Evolutionary conservation across 2,797 vertebrate genomes (phyloP).

Genomic region (Luscinia luscinia): DNA sequence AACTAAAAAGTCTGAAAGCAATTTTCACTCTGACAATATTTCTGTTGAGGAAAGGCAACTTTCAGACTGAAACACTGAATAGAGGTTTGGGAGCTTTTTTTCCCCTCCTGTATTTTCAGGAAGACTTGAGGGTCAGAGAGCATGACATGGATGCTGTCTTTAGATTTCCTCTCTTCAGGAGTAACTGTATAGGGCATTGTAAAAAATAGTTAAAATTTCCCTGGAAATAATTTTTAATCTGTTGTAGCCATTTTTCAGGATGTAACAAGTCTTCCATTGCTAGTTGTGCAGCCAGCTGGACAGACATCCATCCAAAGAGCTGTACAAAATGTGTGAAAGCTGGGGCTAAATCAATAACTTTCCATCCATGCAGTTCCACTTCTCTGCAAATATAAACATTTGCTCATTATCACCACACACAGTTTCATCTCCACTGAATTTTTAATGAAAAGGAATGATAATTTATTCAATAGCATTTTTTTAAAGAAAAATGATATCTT

Average conservation of each 20-base stretch:
- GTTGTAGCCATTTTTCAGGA: neutral
- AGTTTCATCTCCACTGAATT: slow-evolving; percentile 78
- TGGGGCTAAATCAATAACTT: slow-evolving; percentile 66
- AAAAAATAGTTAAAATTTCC: neutral
- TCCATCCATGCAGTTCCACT: slow-evolving; percentile 65
- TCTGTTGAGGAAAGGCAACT: neutral
- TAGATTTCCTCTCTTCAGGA: neutral
- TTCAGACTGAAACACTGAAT: neutral
- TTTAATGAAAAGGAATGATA: slow-evolving; percentile 76
- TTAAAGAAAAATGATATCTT: slow-evolving; percentile 1
- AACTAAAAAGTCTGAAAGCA: neutral
- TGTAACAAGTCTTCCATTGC: neutral
- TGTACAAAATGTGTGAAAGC: slow-evolving; percentile 16
- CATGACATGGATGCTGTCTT: neutral
- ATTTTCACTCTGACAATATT: neutral
- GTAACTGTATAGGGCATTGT: neutral
- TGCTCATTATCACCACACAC: slow-evolving; percentile 75
- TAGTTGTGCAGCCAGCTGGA: slow-evolving; percentile 49
- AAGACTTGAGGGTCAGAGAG: neutral
- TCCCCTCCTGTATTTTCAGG: neutral
- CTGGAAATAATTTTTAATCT: neutral
- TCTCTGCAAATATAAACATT: slow-evolving; percentile 77
- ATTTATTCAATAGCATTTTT: slow-evolving; percentile 63
- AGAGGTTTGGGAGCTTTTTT: neutral
- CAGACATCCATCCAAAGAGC: slow-evolving; percentile 34